phyloP scores from a whole-genome alignment of 2,888 invertebrate genomes.

The Heliconius sara region DNA sequence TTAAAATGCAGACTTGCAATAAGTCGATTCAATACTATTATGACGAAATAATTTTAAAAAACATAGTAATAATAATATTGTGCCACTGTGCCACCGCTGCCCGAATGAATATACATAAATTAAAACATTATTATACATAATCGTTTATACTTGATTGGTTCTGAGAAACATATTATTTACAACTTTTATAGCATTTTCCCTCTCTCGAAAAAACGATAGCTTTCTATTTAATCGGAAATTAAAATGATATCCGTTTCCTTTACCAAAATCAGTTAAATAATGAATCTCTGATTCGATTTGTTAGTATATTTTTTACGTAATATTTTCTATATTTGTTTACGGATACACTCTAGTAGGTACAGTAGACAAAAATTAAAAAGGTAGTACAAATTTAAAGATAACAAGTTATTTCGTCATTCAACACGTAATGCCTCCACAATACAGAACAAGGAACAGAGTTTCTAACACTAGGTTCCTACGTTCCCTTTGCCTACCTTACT shows the following conservation, averaged over 20 bases:
- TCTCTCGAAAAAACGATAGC: neutral
- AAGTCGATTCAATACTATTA: too few species aligned
- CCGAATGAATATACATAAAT: neutral
- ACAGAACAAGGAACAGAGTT: too few species aligned
- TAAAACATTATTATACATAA: neutral
- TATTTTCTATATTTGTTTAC: too few species aligned
- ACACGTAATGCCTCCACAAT: too few species aligned
- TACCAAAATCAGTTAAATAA: constrained; percentile 2
- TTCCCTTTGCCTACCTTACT: too few species aligned
- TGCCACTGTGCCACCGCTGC: neutral
- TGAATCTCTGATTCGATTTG: neutral
- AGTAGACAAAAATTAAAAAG: too few species aligned
- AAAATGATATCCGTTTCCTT: constrained; percentile 4
- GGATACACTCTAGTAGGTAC: neutral
- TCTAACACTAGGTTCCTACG: too few species aligned
- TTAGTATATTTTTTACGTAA: neutral
- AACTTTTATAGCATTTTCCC: neutral
- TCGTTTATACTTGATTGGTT: neutral
- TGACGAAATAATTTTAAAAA: too few species aligned
- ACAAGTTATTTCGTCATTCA: too few species aligned
- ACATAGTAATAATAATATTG: neutral
- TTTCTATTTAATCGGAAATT: constrained; percentile 15
- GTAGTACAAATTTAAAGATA: too few species aligned
- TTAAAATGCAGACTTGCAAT: too few species aligned
- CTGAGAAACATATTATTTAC: neutral